These are phyloP conservation scores for Megalops cyprinoides DNA, from an alignment of 2,797 vertebrate genomes.

Conservation along the genomic window DNA sequence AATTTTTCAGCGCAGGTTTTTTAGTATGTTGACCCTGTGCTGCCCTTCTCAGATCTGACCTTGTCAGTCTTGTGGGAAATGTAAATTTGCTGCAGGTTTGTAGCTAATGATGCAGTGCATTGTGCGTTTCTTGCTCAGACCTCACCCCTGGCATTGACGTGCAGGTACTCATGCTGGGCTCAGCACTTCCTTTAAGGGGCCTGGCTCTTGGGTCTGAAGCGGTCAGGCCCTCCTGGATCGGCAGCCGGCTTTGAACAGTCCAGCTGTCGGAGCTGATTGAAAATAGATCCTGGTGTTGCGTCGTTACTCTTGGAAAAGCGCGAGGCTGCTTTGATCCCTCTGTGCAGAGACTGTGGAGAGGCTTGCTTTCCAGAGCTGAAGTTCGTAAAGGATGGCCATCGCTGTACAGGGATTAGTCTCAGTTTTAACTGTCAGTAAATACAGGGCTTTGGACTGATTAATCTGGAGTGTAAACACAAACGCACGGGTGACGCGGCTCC, in stretches of 20 bases:
- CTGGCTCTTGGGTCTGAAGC: neutral
- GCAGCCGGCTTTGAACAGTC: neutral
- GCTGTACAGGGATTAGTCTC: neutral
- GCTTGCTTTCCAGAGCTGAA: neutral
- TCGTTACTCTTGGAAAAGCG: neutral
- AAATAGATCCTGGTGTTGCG: neutral
- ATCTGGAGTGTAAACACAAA: no score
- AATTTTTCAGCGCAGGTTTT: no score
- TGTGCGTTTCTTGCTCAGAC: neutral
- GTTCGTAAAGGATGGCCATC: neutral
- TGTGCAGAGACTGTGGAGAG: constrained; percentile 1
- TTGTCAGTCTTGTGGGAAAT: neutral
- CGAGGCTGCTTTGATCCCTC: neutral
- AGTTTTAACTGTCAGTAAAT: no score
- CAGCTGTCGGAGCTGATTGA: neutral
- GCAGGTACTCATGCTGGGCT: neutral
- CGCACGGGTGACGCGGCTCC: no score
- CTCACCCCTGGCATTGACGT: neutral
- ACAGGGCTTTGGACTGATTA: no score
- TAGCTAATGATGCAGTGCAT: neutral
- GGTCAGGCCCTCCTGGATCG: neutral
- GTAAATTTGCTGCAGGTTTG: neutral
- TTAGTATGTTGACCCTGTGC: no score
- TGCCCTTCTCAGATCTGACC: no score
- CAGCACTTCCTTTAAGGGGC: neutral